phyloP scores from a whole-genome alignment of 1,140 invertebrate species.

The Carposina sasakii region DNA sequence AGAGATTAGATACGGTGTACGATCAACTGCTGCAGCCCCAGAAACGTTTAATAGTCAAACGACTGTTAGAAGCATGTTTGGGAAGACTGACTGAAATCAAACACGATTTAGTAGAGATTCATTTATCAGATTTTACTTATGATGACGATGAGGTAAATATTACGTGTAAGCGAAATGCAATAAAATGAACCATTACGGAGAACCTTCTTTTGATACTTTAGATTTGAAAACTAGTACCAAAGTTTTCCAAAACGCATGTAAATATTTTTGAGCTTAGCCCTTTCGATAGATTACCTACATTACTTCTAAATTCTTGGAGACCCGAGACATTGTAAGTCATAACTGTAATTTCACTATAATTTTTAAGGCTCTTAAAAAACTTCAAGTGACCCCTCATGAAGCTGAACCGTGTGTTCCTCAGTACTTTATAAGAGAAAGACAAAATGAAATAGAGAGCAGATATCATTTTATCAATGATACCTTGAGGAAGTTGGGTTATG shows the following conservation, averaged over 20 bases:
- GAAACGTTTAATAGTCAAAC: slow-evolving; percentile 85
- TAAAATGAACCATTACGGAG: no score
- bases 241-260: no score
- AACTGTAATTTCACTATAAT: background rate
- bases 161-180: no score
- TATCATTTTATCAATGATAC: slow-evolving; percentile 78
- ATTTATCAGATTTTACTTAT: slow-evolving; percentile 89
- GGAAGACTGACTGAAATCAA: slow-evolving; percentile 86
- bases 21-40: slow-evolving; percentile 95
- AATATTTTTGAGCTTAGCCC: no score
- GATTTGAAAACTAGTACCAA: no score
- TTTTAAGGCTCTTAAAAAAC: slow-evolving; percentile 62
- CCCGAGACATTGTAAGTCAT: slow-evolving; percentile 21
- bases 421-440: slow-evolving; percentile 80
- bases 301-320: no score
- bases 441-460: slow-evolving; percentile 75
- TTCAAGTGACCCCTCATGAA: slow-evolving; percentile 77
- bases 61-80: slow-evolving; percentile 85
- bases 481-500: slow-evolving; percentile 78
- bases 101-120: slow-evolving; percentile 89
- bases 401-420: slow-evolving; percentile 78
- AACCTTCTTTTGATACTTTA: no score
- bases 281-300: no score
- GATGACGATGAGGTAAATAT: slow-evolving; percentile 82
- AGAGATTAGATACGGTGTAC: slow-evolving; percentile 86